These are phyloP conservation scores for Drosophila grimshawi DNA, from an alignment of 1,140 invertebrate genomes.

Conservation along the genomic window DNA sequence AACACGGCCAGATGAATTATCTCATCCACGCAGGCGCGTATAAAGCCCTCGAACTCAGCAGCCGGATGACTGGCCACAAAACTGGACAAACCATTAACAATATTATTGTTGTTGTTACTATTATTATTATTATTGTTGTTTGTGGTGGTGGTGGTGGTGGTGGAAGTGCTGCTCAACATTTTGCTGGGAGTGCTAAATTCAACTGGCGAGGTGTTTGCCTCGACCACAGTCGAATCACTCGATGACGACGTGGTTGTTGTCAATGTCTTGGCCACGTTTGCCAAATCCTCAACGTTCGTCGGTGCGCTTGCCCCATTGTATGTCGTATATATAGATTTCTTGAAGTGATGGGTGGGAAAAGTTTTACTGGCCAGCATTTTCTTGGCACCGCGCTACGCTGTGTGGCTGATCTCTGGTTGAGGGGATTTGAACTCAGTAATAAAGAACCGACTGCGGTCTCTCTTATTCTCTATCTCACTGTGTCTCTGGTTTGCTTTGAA, in stretches of 20 bases:
- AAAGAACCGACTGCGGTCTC: background rate
- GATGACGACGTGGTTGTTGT: constrained; percentile 53
- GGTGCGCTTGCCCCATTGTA: constrained; percentile 46
- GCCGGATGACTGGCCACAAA: constrained; percentile 74
- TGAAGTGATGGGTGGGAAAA: constrained; percentile 74
- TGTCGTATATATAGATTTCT: constrained; percentile 83
- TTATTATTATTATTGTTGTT: constrained; percentile 42
- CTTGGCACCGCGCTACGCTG: constrained; percentile 52
- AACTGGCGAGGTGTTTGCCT: constrained; percentile 25
- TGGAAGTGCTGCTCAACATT: constrained; percentile 50
- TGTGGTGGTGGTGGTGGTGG: constrained; percentile 20
- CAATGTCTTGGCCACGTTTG: constrained; percentile 56
- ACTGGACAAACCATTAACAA: constrained; percentile 42
- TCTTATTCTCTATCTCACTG: constrained; percentile 8
- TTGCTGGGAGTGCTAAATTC: constrained; percentile 56
- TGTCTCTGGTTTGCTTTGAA: constrained; percentile 12
- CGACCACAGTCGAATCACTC: constrained; percentile 44
- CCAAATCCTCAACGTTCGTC: constrained; percentile 62
- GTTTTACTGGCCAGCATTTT: constrained; percentile 80
- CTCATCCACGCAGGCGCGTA: constrained; percentile 89
- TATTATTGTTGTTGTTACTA: constrained; percentile 36
- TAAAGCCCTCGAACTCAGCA: constrained; percentile 88
- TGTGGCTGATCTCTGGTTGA: constrained; percentile 37
- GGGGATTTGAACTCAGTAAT: background rate
- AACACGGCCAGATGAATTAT: constrained; percentile 91